Conservation (phyloP, 2,113 vertebrate genomes). For the Genyomyrus donnyi region DNA sequence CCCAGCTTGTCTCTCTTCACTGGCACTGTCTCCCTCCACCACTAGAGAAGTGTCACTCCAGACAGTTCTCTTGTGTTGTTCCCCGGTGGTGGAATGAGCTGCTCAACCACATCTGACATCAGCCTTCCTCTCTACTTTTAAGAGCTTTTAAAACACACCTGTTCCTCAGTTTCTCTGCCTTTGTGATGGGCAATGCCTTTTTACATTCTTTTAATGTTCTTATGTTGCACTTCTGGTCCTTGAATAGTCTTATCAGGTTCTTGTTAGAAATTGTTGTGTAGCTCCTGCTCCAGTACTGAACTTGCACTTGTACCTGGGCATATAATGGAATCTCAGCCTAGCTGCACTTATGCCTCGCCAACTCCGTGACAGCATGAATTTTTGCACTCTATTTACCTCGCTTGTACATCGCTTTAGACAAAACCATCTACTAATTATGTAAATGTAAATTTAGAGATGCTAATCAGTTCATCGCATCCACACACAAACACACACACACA, state of each 20-base stretch:
- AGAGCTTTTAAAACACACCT: neutral
- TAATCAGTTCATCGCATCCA: neutral
- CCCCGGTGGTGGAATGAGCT: neutral
- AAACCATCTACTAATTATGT: neutral
- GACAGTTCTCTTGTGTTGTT: neutral
- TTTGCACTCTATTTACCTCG: neutral
- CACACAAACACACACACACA: neutral
- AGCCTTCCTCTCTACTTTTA: neutral
- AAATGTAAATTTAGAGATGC: neutral
- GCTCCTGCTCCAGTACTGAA: neutral
- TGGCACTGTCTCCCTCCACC: neutral
- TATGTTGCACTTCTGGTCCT: neutral
- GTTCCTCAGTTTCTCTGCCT: neutral
- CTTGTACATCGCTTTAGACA: neutral
- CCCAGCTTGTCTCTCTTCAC: neutral
- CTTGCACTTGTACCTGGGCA: neutral
- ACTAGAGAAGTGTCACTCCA: neutral
- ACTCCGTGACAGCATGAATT: neutral
- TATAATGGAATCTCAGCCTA: neutral
- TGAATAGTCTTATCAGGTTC: neutral
- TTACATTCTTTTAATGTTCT: neutral
- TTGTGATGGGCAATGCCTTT: neutral
- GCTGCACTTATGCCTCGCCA: neutral
- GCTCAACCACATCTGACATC: neutral
- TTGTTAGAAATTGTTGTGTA: neutral